Conservation (phyloP, 2,888 invertebrate species). For the Luffia ferchaultella region DNA sequence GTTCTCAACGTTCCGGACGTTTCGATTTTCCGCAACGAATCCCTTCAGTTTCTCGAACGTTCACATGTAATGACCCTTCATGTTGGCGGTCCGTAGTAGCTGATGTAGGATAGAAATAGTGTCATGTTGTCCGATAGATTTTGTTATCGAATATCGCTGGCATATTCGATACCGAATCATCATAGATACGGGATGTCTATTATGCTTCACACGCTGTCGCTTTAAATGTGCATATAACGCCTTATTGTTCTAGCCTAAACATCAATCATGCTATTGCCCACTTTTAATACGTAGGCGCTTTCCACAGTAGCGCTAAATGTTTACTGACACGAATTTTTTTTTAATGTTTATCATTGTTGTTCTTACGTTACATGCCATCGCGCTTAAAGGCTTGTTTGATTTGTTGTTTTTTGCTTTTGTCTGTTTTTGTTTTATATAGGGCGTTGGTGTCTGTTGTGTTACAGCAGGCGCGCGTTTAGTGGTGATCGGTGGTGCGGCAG, state of each 20-base stretch:
- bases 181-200: too few relatives aligned
- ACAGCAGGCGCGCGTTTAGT: slow-evolving; percentile 54
- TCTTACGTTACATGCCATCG: slow-evolving; percentile 21
- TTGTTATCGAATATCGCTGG: not conserved
- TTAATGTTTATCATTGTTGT: slow-evolving; percentile 23
- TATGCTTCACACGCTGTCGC: not conserved
- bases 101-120: not conserved
- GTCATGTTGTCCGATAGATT: not conserved
- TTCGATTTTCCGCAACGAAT: too few relatives aligned
- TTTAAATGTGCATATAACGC: not conserved
- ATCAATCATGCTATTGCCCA: too few relatives aligned
- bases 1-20: too few relatives aligned
- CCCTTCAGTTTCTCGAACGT: not conserved
- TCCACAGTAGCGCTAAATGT: slow-evolving; percentile 6
- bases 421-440: slow-evolving; percentile 22
- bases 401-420: slow-evolving; percentile 54
- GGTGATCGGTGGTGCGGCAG: slow-evolving; percentile 30
- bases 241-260: not conserved
- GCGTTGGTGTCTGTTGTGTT: slow-evolving; percentile 36
- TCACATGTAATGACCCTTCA: not conserved
- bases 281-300: too few relatives aligned
- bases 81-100: not conserved
- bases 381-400: slow-evolving; percentile 25
- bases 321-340: slow-evolving; percentile 12
- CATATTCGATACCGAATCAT: not conserved